These are phyloP conservation scores for Sinocyclocheilus grahami DNA, from an alignment of 2,113 vertebrate species.

Conservation along the genomic window DNA sequence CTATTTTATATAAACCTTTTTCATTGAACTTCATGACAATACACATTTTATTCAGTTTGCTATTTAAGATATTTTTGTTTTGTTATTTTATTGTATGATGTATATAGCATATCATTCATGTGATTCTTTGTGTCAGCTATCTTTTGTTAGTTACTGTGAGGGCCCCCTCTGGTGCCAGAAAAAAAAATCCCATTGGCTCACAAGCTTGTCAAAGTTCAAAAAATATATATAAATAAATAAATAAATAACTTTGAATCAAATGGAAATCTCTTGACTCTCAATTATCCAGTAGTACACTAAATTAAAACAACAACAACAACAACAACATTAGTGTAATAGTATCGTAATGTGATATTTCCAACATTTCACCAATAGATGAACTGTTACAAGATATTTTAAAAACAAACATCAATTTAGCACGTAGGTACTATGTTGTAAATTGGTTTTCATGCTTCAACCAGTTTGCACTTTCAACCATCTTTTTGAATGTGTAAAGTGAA, in stretches of 20 bases:
- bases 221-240: neutral
- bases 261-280: neutral
- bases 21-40: neutral
- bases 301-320: no score
- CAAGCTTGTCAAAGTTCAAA: neutral
- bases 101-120: neutral
- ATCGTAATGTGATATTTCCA: neutral
- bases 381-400: neutral
- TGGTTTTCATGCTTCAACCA: constrained; percentile 18
- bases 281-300: neutral
- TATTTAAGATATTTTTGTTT: neutral
- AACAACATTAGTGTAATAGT: neutral
- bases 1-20: neutral
- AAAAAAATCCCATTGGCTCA: neutral
- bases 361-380: neutral
- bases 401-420: neutral
- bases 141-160: neutral
- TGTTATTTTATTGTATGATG: neutral
- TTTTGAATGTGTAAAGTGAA: constrained; percentile 9
- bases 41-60: neutral
- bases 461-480: constrained; percentile 1
- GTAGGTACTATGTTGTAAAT: neutral
- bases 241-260: neutral
- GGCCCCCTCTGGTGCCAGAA: neutral
- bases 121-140: neutral